These are phyloP conservation scores for Eilema caniola DNA, from an alignment of 2,888 invertebrate genomes.

Conservation along the genomic window DNA sequence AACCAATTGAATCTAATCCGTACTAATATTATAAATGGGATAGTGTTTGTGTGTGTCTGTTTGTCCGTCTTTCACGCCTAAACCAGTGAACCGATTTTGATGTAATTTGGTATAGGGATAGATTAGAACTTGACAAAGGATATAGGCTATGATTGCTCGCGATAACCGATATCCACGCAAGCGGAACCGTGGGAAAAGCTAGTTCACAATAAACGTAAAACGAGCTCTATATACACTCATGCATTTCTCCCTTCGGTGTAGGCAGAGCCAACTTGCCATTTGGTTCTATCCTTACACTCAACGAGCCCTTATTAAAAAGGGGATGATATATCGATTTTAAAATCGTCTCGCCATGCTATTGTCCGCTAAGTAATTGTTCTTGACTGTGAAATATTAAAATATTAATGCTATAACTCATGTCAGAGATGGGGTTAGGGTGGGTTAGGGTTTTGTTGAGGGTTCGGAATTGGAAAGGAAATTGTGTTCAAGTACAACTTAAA, in stretches of 20 bases:
- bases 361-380: conserved; percentile 41
- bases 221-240: not conserved
- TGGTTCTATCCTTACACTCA: not conserved
- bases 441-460: not conserved
- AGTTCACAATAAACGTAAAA: not conserved
- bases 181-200: not conserved
- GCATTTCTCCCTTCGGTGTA: not conserved
- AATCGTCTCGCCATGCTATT: conserved; percentile 24
- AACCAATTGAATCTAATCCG: too few relatives aligned
- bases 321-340: conserved; percentile 22
- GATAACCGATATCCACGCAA: too few relatives aligned
- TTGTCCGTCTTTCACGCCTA: too few relatives aligned
- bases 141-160: too few relatives aligned
- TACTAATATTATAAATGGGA: too few relatives aligned
- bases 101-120: too few relatives aligned
- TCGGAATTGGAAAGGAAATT: not conserved
- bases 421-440: conserved; percentile 17
- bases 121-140: too few relatives aligned
- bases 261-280: not conserved
- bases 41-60: too few relatives aligned
- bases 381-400: conserved; percentile 45
- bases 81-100: too few relatives aligned
- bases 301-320: not conserved
- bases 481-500: not conserved
- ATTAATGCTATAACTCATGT: conserved; percentile 38